Evolutionary conservation across 2,113 vertebrate genomes (phyloP).

Genomic region (Anolis sagrei): DNA sequence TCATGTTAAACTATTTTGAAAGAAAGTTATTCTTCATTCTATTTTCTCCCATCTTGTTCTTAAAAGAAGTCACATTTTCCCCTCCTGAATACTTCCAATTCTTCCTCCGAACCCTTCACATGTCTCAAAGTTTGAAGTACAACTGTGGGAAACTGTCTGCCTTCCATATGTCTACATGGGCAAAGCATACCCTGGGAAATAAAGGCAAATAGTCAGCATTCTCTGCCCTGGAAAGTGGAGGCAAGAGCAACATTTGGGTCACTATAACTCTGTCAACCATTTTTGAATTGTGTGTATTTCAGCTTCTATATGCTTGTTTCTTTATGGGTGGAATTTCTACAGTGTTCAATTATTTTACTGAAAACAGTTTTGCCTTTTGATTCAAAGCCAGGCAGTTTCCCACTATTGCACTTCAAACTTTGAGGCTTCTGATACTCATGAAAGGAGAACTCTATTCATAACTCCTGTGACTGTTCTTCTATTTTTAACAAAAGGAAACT

Average conservation of each 20-base stretch:
- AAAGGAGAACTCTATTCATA: slow-evolving; percentile 66
- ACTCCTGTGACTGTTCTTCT: slow-evolving; percentile 65
- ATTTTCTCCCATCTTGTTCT: too few relatives aligned
- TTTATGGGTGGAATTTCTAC: slow-evolving; percentile 66
- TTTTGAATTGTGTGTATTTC: slow-evolving; percentile 49
- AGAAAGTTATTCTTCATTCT: too few relatives aligned
- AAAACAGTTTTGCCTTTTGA: slow-evolving; percentile 52
- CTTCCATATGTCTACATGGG: too few relatives aligned
- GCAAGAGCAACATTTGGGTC: not conserved
- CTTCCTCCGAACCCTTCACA: too few relatives aligned
- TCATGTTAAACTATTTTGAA: too few relatives aligned
- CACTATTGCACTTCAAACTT: slow-evolving; percentile 61
- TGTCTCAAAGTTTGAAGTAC: too few relatives aligned
- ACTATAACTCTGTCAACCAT: not conserved
- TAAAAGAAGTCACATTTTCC: too few relatives aligned
- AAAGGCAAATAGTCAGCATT: not conserved
- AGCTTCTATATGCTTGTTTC: slow-evolving; percentile 51
- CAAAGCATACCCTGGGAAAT: not conserved
- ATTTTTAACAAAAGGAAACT: slow-evolving; percentile 70
- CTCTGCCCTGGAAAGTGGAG: not conserved
- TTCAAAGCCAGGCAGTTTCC: slow-evolving; percentile 68
- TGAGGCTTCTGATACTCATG: slow-evolving; percentile 65
- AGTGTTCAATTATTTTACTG: slow-evolving; percentile 66
- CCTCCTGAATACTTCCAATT: too few relatives aligned
- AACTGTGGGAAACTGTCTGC: too few relatives aligned